Base-by-base conservation (phyloP, 2,888 invertebrate genomes). In the Chrysolina haemoptera region DNA sequence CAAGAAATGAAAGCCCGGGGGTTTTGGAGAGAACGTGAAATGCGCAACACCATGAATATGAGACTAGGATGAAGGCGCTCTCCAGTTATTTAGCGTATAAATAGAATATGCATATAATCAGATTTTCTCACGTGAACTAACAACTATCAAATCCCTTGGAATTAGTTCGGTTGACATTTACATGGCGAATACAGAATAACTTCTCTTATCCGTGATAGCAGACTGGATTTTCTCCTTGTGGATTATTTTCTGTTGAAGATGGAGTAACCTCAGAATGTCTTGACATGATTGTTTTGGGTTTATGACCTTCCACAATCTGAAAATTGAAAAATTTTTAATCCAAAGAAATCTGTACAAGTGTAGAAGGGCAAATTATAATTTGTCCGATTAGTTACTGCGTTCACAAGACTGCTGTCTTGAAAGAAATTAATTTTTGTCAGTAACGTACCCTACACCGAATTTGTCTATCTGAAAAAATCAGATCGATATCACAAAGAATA, bases 41-140 rank as follows among this genome's bases (percentile, higher is more conserved):
- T 66, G 72, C 67, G 76, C 69, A 71, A 76, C 75, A 73, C 73
- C 73, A 70, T 79, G 80, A 79, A 80, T 80, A 80, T 74, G 70
- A 78, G 72, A 72, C 76, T 72, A 74, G 76, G 79, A 78, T 79
- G 78, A 50, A 53, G 65, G 40, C 41, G 40, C 68, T 41, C 50
- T 48, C 40, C n/a, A 65, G 67, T 67, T 67, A 67, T 53, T 66
- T n/a, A 50, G 50, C 66, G 27, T 35, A 50, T 35, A 16, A 50
- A 66, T 35, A 66, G 53, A 53, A 67, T 67, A n/a, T 67, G 53
- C 18, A 65, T 65, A 67, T 50, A 67, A 67, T 67, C 67, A 67
- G 53, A 67, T 67, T 67, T 53, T 40, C 53, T 40, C 40, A 20
- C 53, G 53, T 14, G 50, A 16, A 43, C 62, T 63, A 62, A 70